Evolutionary conservation across 2,113 vertebrate genomes (phyloP).

Genomic region (Vimba vimba): DNA sequence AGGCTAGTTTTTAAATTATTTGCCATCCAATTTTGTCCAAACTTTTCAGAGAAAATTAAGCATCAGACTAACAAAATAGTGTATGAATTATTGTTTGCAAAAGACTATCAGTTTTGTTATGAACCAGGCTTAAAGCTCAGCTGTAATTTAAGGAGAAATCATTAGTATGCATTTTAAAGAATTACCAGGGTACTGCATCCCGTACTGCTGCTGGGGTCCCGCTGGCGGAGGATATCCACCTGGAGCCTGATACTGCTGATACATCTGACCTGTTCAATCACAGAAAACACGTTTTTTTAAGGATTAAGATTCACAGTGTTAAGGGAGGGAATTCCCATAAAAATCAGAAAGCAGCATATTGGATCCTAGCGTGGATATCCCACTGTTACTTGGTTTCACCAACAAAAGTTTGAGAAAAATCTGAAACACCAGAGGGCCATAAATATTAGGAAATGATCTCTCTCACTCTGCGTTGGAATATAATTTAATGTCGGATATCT

Average conservation of each 20-base stretch:
- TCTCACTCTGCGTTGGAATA: not conserved
- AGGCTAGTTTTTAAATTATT: too few species aligned
- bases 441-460: slow-evolving; percentile 10
- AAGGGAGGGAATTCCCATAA: not conserved
- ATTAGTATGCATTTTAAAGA: not conserved
- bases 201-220: slow-evolving; percentile 86
- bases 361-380: not conserved
- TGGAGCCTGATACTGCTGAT: slow-evolving; percentile 93
- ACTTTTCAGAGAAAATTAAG: not conserved
- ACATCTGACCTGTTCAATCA: slow-evolving; percentile 86
- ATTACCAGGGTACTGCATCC: slow-evolving; percentile 93
- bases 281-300: slow-evolving; percentile 4
- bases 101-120: not conserved
- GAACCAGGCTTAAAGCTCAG: not conserved
- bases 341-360: not conserved
- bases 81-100: not conserved
- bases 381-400: slow-evolving; percentile 3
- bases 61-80: not conserved
- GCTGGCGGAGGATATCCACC: slow-evolving; percentile 84
- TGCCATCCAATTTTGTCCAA: not conserved
- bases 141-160: not conserved
- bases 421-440: slow-evolving; percentile 46
- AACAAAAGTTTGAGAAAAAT: slow-evolving; percentile 4
- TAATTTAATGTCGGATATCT: not conserved
- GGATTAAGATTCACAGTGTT: not conserved